Evolutionary conservation across 2,888 invertebrate genomes (phyloP).

Genomic region (Tetragonula carbonaria): DNA sequence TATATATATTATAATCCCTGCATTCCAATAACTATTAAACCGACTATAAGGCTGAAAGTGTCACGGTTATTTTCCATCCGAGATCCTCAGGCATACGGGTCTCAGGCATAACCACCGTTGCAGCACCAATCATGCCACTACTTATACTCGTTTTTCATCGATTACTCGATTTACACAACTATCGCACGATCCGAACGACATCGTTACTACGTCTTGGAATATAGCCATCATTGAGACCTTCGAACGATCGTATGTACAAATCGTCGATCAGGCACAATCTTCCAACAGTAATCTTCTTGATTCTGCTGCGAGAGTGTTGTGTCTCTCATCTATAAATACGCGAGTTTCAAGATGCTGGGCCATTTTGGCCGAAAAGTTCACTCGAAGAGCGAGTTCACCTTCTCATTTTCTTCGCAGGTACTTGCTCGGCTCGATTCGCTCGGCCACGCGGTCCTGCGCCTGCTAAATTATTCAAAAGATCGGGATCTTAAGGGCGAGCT

Average conservation of each 20-base stretch:
- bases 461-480: slow-evolving; percentile 56
- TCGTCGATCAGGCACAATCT: not conserved
- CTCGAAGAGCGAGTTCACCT: not conserved
- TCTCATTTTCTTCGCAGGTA: slow-evolving; percentile 14
- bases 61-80: not conserved
- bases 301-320: not conserved
- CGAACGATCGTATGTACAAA: not conserved
- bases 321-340: not conserved
- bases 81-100: not conserved
- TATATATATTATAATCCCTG: not conserved
- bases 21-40: not conserved
- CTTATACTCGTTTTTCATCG: not conserved
- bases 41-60: not conserved
- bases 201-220: not conserved
- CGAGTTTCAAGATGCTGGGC: not conserved
- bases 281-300: not conserved
- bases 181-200: not conserved
- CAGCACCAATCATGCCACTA: not conserved
- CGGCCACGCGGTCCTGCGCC: not conserved
- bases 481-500: slow-evolving; percentile 41
- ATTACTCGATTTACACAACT: not conserved
- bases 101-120: not conserved
- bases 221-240: not conserved
- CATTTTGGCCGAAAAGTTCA: not conserved
- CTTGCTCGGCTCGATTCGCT: not conserved